Conservation (phyloP, 2,113 vertebrate species). For the Orthonyx spaldingii region DNA sequence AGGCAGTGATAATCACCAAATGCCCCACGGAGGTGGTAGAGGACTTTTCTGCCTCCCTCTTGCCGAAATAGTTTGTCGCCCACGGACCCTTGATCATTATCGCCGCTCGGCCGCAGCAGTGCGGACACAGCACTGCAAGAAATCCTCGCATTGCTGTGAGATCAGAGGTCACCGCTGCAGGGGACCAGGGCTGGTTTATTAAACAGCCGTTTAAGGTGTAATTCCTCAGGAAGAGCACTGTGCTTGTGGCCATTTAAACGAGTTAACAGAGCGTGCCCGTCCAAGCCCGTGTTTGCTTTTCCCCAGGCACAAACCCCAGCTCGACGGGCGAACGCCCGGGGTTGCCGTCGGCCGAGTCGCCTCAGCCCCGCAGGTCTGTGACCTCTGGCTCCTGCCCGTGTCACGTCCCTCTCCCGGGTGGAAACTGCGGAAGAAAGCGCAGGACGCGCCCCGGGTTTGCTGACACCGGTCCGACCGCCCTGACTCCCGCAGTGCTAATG, state of each 20-base stretch:
- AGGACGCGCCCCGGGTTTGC: neutral
- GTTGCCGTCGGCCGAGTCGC: neutral
- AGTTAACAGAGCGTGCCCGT: neutral
- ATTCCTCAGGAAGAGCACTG: neutral
- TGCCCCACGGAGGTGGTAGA: neutral
- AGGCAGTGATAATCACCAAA: neutral
- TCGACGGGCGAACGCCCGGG: accelerated
- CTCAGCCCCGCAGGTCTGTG: neutral
- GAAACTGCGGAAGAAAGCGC: neutral
- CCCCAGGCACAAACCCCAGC: neutral
- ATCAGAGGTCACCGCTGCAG: neutral
- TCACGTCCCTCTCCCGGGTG: neutral
- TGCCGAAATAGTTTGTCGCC: neutral
- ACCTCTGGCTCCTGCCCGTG: neutral
- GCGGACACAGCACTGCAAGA: neutral
- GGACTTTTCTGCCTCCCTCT: neutral
- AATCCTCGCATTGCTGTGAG: neutral
- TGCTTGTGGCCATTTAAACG: neutral
- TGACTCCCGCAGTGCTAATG: accelerated
- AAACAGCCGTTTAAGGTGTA: neutral
- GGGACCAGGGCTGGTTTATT: neutral
- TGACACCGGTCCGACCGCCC: neutral
- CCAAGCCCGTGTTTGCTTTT: neutral
- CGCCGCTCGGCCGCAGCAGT: neutral
- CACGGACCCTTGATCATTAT: accelerated